Base-by-base conservation (phyloP, 2,113 vertebrate genomes). In the Gymnorhina tibicen region DNA sequence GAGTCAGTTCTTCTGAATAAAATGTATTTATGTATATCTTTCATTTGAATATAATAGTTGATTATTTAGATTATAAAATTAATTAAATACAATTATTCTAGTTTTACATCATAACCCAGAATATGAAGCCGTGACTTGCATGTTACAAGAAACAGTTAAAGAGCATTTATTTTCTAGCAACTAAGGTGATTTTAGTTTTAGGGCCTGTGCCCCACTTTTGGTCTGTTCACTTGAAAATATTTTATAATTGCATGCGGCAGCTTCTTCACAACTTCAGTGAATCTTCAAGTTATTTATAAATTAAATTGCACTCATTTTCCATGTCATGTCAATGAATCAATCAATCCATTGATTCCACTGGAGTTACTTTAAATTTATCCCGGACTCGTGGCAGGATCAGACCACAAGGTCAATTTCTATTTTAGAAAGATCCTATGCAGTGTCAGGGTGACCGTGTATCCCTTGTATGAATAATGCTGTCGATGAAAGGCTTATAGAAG, bases 191-290 rank as follows among this genome's bases (percentile, higher is more conserved):
- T 92, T 93, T 88, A 13, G 5, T 46, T 83, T 28, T 46, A 44
- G 22, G 24, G 7, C 5, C 10, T n/a, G 20, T 72, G 60, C 23
- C 24, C 55, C 10, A 28, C 11, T 89, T 84, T 52, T 85, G 37
- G 22, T 41, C 49, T 24, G 27, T 74, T 88, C 35, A 46, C 16
- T 5, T 33, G 35, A 84, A 66, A 88, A 55, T 37, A 5, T 49
- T 72, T 26, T 28, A 14, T 33, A 60, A 47, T 37, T 55, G 21
- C 46, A 42, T 1, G 2, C 0, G 0, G 13, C 35, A 63, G 20
- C 42, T 88, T 84, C 47, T 85, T 90, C 13, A 35, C 4, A 3
- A 23, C 32, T 80, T 73, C 42, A 37, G 16, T n/a, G 26, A 66
- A 58, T 70, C 39, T 86, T 63, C 46, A 59, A 49, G 3, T 47